A percentile compares a stretch with the other conserved stretches of the same genome.
Conservation (phyloP, 2,797 vertebrate genomes). For the Novumbra hubbsi region DNA sequence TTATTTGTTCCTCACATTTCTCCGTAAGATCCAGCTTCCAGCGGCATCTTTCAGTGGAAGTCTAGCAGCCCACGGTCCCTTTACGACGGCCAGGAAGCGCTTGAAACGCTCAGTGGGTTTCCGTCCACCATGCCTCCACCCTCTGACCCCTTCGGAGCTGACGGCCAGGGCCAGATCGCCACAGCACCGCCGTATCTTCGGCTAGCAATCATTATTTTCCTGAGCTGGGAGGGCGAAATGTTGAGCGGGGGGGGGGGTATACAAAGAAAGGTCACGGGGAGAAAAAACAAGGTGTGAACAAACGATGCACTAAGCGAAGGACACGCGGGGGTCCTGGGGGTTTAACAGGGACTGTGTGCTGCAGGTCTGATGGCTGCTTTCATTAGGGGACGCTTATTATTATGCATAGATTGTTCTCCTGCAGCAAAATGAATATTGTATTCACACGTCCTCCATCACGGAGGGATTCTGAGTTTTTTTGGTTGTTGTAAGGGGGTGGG, state of each 20-base stretch:
- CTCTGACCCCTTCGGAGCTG: neutral
- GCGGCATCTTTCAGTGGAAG: neutral
- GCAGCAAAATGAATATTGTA: slow-evolving; percentile 99
- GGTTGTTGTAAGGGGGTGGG: slow-evolving; percentile 29
- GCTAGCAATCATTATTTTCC: neutral
- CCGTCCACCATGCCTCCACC: neutral
- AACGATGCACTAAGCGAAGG: slow-evolving; percentile 93
- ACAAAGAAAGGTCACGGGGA: slow-evolving; percentile 74
- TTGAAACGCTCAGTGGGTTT: no score
- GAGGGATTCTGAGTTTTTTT: slow-evolving; percentile 69
- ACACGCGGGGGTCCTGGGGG: slow-evolving; percentile 90
- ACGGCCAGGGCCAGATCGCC: neutral
- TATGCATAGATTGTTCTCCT: slow-evolving; percentile 99
- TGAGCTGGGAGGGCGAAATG: neutral
- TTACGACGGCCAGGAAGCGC: neutral
- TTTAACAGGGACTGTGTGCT: slow-evolving; percentile 96
- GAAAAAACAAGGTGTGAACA: slow-evolving; percentile 80
- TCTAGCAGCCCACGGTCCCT: neutral
- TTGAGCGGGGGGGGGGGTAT: neutral
- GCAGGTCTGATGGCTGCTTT: slow-evolving; percentile 98
- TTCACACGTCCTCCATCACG: slow-evolving; percentile 71
- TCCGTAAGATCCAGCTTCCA: neutral
- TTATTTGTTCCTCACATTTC: neutral
- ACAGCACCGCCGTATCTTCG: neutral
- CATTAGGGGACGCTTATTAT: slow-evolving; percentile 99